These are phyloP conservation scores for Sinonovacula constricta DNA, from an alignment of 1,140 invertebrate species.

Conservation along the genomic window DNA sequence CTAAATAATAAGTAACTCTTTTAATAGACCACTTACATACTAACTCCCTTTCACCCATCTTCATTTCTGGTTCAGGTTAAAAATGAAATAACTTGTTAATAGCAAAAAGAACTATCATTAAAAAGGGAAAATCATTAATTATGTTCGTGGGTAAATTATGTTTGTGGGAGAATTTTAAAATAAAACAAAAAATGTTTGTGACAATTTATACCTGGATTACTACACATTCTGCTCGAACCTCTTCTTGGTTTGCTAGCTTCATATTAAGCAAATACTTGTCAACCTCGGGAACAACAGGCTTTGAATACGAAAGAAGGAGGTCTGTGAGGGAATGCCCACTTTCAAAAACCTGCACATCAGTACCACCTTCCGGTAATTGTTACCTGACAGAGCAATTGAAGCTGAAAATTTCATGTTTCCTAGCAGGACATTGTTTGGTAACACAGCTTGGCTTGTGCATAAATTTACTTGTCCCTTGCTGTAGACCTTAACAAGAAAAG, in stretches of 20 bases:
- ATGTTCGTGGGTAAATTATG: no score
- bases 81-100: no score
- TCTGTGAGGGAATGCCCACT: not conserved
- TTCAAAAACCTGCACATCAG: not conserved
- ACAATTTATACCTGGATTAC: slow-evolving; percentile 12
- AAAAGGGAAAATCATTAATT: no score
- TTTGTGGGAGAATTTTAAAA: no score
- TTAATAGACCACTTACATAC: no score
- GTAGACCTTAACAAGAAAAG: not conserved
- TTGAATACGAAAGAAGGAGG: not conserved
- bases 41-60: no score
- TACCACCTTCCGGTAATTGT: not conserved
- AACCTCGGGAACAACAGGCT: not conserved
- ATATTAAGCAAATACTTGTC: slow-evolving; percentile 1
- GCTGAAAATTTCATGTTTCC: not conserved
- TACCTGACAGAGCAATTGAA: not conserved
- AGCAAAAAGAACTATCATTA: no score
- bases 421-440: not conserved
- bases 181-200: no score
- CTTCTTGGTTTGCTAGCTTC: slow-evolving; percentile 2
- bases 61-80: no score
- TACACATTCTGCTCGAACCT: not conserved
- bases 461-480: not conserved
- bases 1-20: no score
- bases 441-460: not conserved